These are phyloP conservation scores for Oikopleura dioica DNA, from an alignment of 23 tunicate species.

Conservation along the genomic window DNA sequence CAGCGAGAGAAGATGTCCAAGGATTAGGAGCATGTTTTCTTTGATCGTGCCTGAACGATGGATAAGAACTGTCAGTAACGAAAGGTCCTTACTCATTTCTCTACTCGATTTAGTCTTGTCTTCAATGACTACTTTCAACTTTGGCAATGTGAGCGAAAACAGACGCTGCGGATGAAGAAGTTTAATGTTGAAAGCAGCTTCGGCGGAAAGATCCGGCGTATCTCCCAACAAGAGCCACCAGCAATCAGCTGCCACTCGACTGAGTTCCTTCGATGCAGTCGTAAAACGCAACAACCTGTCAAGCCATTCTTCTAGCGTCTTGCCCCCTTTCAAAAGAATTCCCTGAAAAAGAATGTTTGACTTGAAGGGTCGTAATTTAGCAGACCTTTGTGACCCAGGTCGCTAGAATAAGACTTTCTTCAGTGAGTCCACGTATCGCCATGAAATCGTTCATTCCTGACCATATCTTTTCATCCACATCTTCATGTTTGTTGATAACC, in stretches of 20 bases:
- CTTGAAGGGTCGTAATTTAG: no score
- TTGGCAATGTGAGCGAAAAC: not conserved
- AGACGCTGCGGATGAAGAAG: not conserved
- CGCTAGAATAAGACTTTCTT: not conserved
- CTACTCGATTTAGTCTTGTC: no score
- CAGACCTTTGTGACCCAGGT: slow-evolving; percentile 9
- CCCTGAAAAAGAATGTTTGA: slow-evolving; percentile 32
- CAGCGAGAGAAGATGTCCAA: not conserved
- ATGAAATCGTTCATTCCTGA: not conserved
- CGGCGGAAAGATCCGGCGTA: not conserved
- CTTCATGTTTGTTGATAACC: not conserved
- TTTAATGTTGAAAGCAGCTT: not conserved
- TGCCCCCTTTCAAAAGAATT: slow-evolving; percentile 79
- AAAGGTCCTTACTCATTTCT: no score
- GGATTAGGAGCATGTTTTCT: slow-evolving; percentile 2
- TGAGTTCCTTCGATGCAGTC: not conserved
- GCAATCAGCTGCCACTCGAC: not conserved
- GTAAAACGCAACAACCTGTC: not conserved
- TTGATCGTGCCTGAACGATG: not conserved
- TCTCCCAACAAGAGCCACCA: slow-evolving; percentile 5
- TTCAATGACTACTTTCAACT: not conserved
- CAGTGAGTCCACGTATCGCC: not conserved
- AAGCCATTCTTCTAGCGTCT: slow-evolving; percentile 18
- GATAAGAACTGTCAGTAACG: not conserved
- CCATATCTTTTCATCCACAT: slow-evolving; percentile 2